Conservation (phyloP, 2,888 invertebrate species). For the Mythimna vitellina region DNA sequence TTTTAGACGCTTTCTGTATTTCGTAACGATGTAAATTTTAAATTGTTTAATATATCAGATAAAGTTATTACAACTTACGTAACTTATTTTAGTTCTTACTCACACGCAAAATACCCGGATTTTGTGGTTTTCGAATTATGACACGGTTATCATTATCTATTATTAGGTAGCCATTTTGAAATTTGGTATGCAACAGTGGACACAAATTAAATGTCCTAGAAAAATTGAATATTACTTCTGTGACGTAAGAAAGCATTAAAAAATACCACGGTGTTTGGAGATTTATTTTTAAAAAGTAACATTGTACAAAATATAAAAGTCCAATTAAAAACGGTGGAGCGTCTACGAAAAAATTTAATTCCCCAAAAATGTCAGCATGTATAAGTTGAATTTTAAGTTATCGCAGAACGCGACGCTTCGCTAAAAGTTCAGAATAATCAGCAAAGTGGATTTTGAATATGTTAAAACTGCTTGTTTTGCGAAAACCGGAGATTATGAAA, state of each 20-base stretch:
- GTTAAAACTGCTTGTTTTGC: conserved; percentile 58
- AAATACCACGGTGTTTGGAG: not conserved
- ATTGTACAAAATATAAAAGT: not conserved
- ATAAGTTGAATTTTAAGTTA: conserved; percentile 24
- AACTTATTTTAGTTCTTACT: conserved; percentile 17
- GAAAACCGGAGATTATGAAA: conserved; percentile 62
- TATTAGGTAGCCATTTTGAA: conserved; percentile 18
- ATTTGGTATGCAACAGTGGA: not conserved
- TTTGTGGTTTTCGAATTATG: conserved; percentile 12
- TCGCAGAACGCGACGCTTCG: conserved; percentile 23
- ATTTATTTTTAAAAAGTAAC: not conserved
- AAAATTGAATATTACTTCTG: not conserved
- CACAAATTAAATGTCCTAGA: not conserved
- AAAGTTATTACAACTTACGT: conserved; percentile 30
- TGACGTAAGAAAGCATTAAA: not conserved
- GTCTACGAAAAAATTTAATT: not conserved
- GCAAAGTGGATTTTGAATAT: conserved; percentile 64
- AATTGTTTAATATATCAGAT: conserved; percentile 7
- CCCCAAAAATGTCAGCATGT: conserved; percentile 8
- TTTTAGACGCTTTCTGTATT: conserved; percentile 61
- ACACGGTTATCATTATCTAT: not conserved
- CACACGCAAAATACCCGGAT: conserved; percentile 14
- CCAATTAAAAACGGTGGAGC: not conserved
- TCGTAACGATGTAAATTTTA: conserved; percentile 38
- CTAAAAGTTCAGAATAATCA: conserved; percentile 53